A percentile compares a stretch with the other conserved stretches of the same genome.
Conservation (phyloP, 53 echinoderm and acorn worm genomes). For the Holothuria scabra region DNA sequence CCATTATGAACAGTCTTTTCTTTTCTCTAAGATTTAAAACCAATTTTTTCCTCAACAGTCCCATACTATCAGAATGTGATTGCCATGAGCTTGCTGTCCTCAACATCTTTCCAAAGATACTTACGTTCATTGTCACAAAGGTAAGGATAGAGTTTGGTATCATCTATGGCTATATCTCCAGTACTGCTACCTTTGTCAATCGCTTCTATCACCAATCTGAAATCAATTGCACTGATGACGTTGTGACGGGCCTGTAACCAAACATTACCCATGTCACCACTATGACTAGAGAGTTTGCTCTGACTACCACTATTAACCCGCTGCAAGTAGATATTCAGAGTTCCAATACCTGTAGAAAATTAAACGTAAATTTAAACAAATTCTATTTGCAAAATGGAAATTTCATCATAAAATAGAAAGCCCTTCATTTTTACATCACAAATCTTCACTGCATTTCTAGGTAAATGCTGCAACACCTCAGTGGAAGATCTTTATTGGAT, state of each 20-base stretch:
- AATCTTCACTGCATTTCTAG: no score
- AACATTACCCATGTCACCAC: slow-evolving; percentile 58
- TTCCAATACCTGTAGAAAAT: slow-evolving; percentile 20
- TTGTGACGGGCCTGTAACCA: slow-evolving; percentile 57
- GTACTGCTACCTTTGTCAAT: slow-evolving; percentile 22
- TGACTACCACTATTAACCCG: neutral
- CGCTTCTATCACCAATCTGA: slow-evolving; percentile 30
- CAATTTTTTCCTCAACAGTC: no score
- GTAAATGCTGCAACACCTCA: no score
- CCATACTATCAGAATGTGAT: no score
- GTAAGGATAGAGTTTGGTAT: slow-evolving; percentile 24
- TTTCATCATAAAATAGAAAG: no score
- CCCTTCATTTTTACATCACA: no score
- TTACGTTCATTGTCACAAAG: slow-evolving; percentile 4
- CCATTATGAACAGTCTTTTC: no score
- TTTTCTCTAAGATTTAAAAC: no score
- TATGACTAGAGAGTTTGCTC: slow-evolving; percentile 35
- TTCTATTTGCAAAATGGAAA: no score
- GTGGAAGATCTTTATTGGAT: no score
- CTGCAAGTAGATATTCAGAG: slow-evolving; percentile 14
- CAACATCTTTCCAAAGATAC: neutral
- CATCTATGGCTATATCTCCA: slow-evolving; percentile 82
- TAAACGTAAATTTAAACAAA: neutral
- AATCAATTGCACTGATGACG: slow-evolving; percentile 6
- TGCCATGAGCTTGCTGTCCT: no score